These are phyloP conservation scores for Polydrusus pterygomalis DNA, from an alignment of 2,888 invertebrate genomes.

Conservation along the genomic window DNA sequence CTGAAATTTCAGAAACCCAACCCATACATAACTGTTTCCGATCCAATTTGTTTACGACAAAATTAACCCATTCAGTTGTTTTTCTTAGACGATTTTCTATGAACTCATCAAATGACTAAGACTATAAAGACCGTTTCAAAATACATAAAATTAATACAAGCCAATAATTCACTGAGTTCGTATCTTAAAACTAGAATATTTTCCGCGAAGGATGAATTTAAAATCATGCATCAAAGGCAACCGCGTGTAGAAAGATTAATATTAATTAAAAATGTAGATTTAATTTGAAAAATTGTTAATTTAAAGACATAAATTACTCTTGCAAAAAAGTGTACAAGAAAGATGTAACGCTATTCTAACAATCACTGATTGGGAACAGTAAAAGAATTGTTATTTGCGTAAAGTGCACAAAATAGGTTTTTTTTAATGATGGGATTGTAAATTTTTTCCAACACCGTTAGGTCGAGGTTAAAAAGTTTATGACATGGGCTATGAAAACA, in stretches of 20 bases:
- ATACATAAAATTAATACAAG: conserved; percentile 14
- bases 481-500: no score
- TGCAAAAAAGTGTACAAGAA: not conserved
- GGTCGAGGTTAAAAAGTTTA: no score
- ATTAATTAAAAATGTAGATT: conserved; percentile 4
- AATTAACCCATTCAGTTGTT: conserved; percentile 14
- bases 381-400: no score
- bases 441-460: no score
- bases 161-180: not conserved
- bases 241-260: not conserved
- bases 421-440: no score
- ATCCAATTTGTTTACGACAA: conserved; percentile 23
- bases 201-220: conserved; percentile 13
- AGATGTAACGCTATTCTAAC: no score
- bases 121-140: not conserved
- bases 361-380: no score
- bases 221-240: not conserved
- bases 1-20: not conserved
- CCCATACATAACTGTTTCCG: conserved; percentile 30
- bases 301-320: not conserved
- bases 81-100: conserved; percentile 4
- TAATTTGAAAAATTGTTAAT: conserved; percentile 1
- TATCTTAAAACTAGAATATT: not conserved
- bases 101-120: conserved; percentile 11
- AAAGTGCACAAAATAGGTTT: no score